Base-by-base conservation (phyloP, 2,888 invertebrate species). In the Synanthedon formicaeformis region DNA sequence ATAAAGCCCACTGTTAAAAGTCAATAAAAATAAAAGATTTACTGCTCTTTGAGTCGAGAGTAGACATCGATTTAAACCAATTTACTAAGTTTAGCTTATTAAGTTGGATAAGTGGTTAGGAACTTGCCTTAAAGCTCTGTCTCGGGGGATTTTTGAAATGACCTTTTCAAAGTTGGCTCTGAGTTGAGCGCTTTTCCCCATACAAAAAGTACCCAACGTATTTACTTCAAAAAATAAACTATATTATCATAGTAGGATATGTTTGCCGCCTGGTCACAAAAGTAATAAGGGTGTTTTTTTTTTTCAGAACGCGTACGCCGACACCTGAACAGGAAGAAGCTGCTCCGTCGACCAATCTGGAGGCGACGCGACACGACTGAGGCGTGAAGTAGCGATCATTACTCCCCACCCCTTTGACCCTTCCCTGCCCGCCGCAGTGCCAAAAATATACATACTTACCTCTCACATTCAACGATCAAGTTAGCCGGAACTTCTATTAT, bases 261-360 rank as follows among this genome's bases (percentile, higher is more conserved):
- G 1, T 23, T 23, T 23, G 34, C 34, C 10, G 2, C 34, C 2
- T 34, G 1, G 34, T 34, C 34, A 34, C 2, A 34, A 14, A n/a
- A 45, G 13, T 13, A 14, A 13, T 45, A n/a, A 45, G 13, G 4
- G 14, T 45, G n/a, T 45, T 45, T 45, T 41, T 41, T 45, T 48
- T 16, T 52, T 56, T 4, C 66, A 81, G 83, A 54, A 75, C 81
- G n/a, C 78, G 77, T 57, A 57, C 69, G 1, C 70, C 73, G 1
- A 69, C 81, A 0, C 71, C 78, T 0, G 58, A 70, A 0, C 64
- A 62, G 41, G 62, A 59, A 13, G 78, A 74, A 40, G 56, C 58
- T 8, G 64, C 63, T 3, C 2, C 49, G 18, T 60, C 73, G 6
- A 60, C 60, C 52, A 68, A 66, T 57, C 65, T 75, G 16, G 54